Conservation (phyloP, 2,888 invertebrate species). For the Drosophila lacicola region DNA sequence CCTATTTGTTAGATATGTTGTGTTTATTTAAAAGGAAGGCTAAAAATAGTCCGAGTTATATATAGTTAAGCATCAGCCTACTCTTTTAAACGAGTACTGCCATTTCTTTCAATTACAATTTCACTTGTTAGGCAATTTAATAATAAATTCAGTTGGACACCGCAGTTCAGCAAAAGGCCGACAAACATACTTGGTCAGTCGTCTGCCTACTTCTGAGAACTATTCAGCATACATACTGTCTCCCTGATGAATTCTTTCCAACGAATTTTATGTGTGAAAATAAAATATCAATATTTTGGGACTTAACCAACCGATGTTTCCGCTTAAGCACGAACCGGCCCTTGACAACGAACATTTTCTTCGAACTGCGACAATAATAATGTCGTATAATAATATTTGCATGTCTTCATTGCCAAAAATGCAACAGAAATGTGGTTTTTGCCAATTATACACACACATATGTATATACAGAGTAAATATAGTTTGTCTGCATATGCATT, state of each 20-base stretch:
- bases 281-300: slow-evolving; percentile 23
- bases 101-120: neutral
- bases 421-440: slow-evolving; percentile 25
- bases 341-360: slow-evolving; percentile 43
- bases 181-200: neutral
- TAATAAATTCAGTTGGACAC: neutral
- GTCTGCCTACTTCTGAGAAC: slow-evolving; percentile 24
- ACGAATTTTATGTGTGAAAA: slow-evolving; percentile 10
- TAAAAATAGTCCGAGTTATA: slow-evolving; percentile 11
- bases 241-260: slow-evolving; percentile 4
- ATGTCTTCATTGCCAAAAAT: slow-evolving; percentile 55
- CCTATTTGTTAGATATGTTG: slow-evolving; percentile 2
- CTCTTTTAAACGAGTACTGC: neutral
- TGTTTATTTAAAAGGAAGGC: slow-evolving; percentile 12
- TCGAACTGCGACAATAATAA: slow-evolving; percentile 57
- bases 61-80: neutral
- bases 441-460: neutral
- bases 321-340: slow-evolving; percentile 50
- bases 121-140: neutral
- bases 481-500: slow-evolving; percentile 32
- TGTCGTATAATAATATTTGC: slow-evolving; percentile 49
- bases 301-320: slow-evolving; percentile 19
- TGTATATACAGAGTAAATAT: neutral
- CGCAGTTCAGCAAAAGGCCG: neutral
- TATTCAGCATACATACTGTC: slow-evolving; percentile 6